phyloP scores from a whole-genome alignment of 2,888 invertebrate species.

The Augochlorella aurata region DNA sequence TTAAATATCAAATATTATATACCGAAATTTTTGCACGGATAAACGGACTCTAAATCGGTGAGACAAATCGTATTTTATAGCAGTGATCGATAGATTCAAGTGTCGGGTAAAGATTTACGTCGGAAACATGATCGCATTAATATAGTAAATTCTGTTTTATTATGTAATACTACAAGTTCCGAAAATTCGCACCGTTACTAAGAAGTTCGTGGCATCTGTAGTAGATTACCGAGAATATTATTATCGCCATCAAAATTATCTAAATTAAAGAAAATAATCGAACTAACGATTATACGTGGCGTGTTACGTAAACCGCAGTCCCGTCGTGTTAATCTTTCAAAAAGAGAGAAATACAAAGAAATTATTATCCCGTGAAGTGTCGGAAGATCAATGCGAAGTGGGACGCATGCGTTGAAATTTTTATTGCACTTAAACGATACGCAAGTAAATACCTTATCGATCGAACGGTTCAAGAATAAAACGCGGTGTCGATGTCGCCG shows the following conservation, averaged over 20 bases:
- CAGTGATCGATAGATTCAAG: too few relatives aligned
- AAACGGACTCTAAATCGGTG: too few relatives aligned
- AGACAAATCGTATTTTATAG: too few relatives aligned
- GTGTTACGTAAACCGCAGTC: neutral
- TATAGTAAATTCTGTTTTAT: too few relatives aligned
- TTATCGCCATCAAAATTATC: neutral
- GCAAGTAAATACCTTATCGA: constrained; percentile 54
- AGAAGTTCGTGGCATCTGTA: neutral
- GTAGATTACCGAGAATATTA: neutral
- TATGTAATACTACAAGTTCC: neutral
- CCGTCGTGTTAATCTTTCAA: neutral
- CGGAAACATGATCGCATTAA: too few relatives aligned
- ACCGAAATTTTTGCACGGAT: too few relatives aligned
- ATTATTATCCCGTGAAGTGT: neutral
- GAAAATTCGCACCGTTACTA: neutral
- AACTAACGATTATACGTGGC: neutral
- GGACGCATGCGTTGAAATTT: constrained; percentile 54
- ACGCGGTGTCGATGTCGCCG: constrained; percentile 19
- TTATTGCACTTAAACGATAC: constrained; percentile 54
- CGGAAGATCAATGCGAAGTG: constrained; percentile 40
- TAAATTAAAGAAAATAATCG: neutral
- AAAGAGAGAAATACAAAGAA: neutral
- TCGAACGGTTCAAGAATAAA: constrained; percentile 53
- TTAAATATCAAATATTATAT: too few relatives aligned
- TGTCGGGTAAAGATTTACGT: too few relatives aligned